Evolutionary conservation across 2,113 vertebrate species (phyloP), one percentile per base, ranked within the genome.

Genomic region (Calidris pygmaea): DNA sequence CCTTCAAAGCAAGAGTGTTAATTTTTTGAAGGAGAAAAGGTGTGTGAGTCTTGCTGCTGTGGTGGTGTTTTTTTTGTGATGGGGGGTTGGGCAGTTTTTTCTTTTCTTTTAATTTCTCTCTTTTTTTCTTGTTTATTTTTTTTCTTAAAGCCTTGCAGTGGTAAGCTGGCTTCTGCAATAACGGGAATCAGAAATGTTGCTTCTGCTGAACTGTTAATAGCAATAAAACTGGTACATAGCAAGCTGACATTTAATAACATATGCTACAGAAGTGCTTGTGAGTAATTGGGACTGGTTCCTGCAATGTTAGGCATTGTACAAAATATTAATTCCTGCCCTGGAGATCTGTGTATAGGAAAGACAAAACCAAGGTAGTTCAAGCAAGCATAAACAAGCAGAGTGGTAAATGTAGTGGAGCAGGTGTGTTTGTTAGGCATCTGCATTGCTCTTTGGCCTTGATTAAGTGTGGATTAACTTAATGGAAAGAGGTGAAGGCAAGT

Each of bases 371-470:
- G 79, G 85, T 43, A 50, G 50, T 23, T 73, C 7, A 48, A 92
- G 72, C 67, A 68, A 71, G 62, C n/a, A 21, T 85, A 56, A 93
- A 87, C 74, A 80, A 70, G 66, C 34, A n/a, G 75, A 72, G 63
- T 7, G 20, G 58, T 70, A 48, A 62, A 37, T 6, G 12, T 6
- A n/a, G 82, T 9, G 85, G 12, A 50, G 37, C 81, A 84, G 81
- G 45, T 9, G 0, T 70, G 47, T 89, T 48, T 79, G 48, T 55
- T 72, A 68, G 83, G 58, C 62, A 76, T 50, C 82, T 74, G 79
- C 62, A 81, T n/a, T 77, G 11, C 79, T 90, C 91, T 94, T 63
- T 88, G 55, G 50, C 55, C 71, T 85, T 39, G 48, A 75, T 94
- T 66, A 83, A 87, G 32, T 19, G 29, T 87, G 47, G 50, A 43